phyloP scores from a whole-genome alignment of 2,113 vertebrate genomes.

The Prolemur simus region DNA sequence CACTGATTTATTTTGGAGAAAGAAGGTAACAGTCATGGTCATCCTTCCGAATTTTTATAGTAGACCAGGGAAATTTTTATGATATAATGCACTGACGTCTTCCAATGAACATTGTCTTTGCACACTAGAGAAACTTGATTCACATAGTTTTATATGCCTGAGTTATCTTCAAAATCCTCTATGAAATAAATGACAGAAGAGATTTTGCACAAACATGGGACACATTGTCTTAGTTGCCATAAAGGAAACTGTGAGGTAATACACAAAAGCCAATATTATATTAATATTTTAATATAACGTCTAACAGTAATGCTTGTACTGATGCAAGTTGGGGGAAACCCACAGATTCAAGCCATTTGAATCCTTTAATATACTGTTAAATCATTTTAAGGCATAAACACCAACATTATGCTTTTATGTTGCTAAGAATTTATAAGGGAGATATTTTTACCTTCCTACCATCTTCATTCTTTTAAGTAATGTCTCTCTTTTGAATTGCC shows the following conservation, averaged over 20 bases:
- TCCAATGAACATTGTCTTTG: background rate
- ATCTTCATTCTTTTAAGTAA: background rate
- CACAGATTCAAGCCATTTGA: background rate
- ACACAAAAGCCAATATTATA: background rate
- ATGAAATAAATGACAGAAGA: slow-evolving; percentile 6
- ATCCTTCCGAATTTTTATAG: slow-evolving; percentile 29
- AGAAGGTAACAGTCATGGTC: slow-evolving; percentile 12
- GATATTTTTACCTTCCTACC: background rate
- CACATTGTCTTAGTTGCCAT: background rate
- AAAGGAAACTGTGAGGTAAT: slow-evolving; percentile 5
- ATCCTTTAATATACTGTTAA: background rate
- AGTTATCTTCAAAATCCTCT: slow-evolving; percentile 19
- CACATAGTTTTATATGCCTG: background rate
- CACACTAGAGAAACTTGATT: background rate
- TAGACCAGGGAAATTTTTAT: background rate
- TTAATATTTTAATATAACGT: slow-evolving; percentile 27
- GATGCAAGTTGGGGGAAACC: background rate
- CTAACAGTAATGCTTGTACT: background rate
- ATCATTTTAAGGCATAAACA: background rate
- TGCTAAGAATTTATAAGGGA: slow-evolving; percentile 27
- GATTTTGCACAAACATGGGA: background rate
- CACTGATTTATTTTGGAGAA: background rate
- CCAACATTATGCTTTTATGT: slow-evolving; percentile 9
- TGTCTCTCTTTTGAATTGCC: slow-evolving; percentile 12
- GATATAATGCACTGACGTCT: background rate